These are phyloP conservation scores for Tribolium madens DNA, from an alignment of 1,140 invertebrate species.

Conservation along the genomic window DNA sequence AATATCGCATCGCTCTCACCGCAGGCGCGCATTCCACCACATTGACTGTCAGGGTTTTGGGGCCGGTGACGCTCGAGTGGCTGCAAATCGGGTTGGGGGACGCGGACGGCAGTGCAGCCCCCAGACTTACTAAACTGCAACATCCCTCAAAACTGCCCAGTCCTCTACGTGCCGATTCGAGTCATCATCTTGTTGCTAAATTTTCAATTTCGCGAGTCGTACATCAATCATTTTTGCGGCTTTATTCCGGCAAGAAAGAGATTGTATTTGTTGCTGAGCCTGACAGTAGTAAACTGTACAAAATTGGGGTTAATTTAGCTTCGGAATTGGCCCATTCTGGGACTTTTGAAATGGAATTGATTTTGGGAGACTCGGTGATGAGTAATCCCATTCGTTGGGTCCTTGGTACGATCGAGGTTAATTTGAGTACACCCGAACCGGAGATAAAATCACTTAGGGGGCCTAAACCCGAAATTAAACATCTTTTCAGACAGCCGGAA, in stretches of 20 bases:
- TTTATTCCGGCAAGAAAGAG: slow-evolving; percentile 80
- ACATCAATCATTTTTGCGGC: slow-evolving; percentile 93
- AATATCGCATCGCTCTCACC: slow-evolving; percentile 85
- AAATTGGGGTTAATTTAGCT: slow-evolving; percentile 84
- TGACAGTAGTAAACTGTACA: slow-evolving; percentile 86
- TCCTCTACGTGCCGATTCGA: slow-evolving; percentile 84
- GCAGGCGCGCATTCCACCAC: slow-evolving; percentile 77
- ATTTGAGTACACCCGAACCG: slow-evolving; percentile 71
- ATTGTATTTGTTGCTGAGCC: slow-evolving; percentile 94
- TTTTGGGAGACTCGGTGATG: slow-evolving; percentile 91
- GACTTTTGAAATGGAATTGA: slow-evolving; percentile 84
- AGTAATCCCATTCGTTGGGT: slow-evolving; percentile 91
- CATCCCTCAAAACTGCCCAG: slow-evolving; percentile 79
- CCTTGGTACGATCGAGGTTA: slow-evolving; percentile 81
- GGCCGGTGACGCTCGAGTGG: slow-evolving; percentile 79
- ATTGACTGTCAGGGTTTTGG: slow-evolving; percentile 80
- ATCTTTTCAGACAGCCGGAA: slow-evolving; percentile 93
- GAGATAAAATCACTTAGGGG: slow-evolving; percentile 65
- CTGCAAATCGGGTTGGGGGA: slow-evolving; percentile 92
- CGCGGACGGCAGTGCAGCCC: slow-evolving; percentile 86
- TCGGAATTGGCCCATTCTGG: slow-evolving; percentile 87
- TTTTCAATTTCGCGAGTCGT: slow-evolving; percentile 85
- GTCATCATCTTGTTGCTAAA: slow-evolving; percentile 89
- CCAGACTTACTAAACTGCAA: slow-evolving; percentile 80
- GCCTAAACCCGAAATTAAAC: slow-evolving; percentile 89